Base-by-base conservation (phyloP, 2,797 vertebrate species). In the Mico argentatus region DNA sequence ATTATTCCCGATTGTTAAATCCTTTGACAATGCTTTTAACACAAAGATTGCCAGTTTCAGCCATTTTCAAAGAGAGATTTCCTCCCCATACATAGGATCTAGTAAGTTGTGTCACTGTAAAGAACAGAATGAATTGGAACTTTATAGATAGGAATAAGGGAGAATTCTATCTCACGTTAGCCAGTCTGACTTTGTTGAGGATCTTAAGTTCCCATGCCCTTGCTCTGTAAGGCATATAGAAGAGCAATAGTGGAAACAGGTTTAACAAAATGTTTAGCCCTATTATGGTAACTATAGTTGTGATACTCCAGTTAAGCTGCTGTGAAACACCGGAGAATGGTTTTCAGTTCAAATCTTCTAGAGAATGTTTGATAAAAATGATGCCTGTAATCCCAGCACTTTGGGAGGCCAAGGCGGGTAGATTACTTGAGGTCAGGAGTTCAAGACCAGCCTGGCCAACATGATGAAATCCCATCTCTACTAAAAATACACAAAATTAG, bases 11-110 rank as follows among this genome's bases (percentile, higher is more conserved):
- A 48, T 79, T 57, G 81, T 75, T 59, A 95, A 59, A 80, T 95
- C 36, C 57, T 89, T 89, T 96, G 39, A 88, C 64, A 93, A 17
- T 93, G 44, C n/a, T 87, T 93, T 94, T 41, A 80, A 76, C 15
- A 93, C 70, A 90, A 19, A 93, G 83, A 88, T 75, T 89, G 33
- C 27, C 80, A 93, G 26, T 91, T 87, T 44, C 12, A 91, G 59
- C 39, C 39, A 85, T 96, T 97, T 96, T 96, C n/a, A 94, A 57
- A 88, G 57, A 80, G 52, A 93, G n/a, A 93, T 80, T 80, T 94
- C 41, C 50, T 94, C 12, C 14, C 3, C 22, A 89, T 96, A 90
- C 73, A 87, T 91, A 95, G 41, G 50, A 91, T 91, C 70, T 93
- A 59, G 50, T 61, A 91, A 95, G 75, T 55, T 89, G 39, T 94